Evolutionary conservation across 2,113 vertebrate genomes (phyloP), one percentile per base, ranked within the genome.

Genomic region (Sphyrna mokarran): DNA sequence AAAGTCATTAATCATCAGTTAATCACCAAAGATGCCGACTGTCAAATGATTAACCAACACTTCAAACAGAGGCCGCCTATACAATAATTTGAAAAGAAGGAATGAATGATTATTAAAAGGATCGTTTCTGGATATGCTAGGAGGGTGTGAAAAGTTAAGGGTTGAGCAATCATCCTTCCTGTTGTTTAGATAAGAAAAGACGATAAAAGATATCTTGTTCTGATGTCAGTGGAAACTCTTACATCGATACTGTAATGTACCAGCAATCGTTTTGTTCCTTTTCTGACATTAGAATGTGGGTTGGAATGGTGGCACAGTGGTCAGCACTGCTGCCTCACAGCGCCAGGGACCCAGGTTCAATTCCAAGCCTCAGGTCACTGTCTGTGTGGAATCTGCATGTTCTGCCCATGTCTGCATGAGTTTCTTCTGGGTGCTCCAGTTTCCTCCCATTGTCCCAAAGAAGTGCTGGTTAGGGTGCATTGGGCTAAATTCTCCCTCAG

Each of bases 1-100:
- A 29, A 69, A 22, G 48, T 72, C 69, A 54, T 95, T 72, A 76
- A 72, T 95, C 43, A 72, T 95, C 87, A 89, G 43, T 58, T 95
- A 69, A 70, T 94, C 70, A 26, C 91, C n/a, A 66, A 95, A 95
- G 22, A 43, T 72, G 68, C n/a, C 22, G 1, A 33, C 22, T 95
- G 37, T 95, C 94, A 72, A 54, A 54, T 72, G 69, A 95, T 72
- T 76, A 95, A 95, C 72, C 43, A 54, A 29, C 26, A 26, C 37
- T 95, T 91, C 66, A 95, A 95, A 72, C 72, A 43, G 43, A 95
- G 69, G 69, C 40, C 69, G 26, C 20, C 94, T 54, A 72, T 43
- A 54, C 69, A 29, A 70, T 70, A 43, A 95, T 4, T 54, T 48
- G 94, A 29, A 33, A 76, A 70, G 33, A 33, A 66, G 40, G 72